Percentiles rank a stretch among this genome's conserved stretches.
These are phyloP conservation scores for Crypturellus undulatus DNA, from an alignment of 2,113 vertebrate species.

Conservation along the genomic window DNA sequence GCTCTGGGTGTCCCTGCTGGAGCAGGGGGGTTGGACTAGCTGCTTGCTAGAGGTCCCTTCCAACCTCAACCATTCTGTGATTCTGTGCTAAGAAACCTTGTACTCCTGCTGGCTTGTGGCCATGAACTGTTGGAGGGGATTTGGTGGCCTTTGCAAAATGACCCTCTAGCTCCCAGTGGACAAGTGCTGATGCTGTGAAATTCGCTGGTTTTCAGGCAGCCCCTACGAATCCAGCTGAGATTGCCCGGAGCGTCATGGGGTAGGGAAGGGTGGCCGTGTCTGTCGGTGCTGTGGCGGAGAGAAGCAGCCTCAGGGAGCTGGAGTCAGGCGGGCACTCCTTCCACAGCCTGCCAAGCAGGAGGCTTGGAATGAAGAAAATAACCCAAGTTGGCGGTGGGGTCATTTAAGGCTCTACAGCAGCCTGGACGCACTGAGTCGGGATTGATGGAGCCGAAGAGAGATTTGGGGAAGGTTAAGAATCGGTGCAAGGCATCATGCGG, in stretches of 20 bases:
- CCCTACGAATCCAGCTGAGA: not conserved
- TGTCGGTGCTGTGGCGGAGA: not conserved
- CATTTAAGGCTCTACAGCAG: not conserved
- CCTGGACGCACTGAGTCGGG: not conserved
- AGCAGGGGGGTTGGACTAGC: too few species aligned
- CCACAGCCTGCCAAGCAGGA: too few species aligned
- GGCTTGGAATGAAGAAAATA: not conserved
- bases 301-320: not conserved
- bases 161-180: too few species aligned
- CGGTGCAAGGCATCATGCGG: not conserved
- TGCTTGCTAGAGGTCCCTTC: too few species aligned
- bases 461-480: not conserved
- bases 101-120: not conserved
- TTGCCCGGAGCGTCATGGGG: not conserved
- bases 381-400: not conserved
- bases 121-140: not conserved
- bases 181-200: not conserved
- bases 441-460: not conserved
- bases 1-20: too few species aligned
- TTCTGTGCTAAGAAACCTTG: not conserved
- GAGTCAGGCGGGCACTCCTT: fast-evolving
- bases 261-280: not conserved
- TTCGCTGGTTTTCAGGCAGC: not conserved
- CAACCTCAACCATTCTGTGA: too few species aligned
- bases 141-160: not conserved